A percentile compares a stretch with the other conserved stretches of the same genome.
Evolutionary conservation across 2,888 invertebrate genomes (phyloP).

Genomic region (Polymixis flavicincta): DNA sequence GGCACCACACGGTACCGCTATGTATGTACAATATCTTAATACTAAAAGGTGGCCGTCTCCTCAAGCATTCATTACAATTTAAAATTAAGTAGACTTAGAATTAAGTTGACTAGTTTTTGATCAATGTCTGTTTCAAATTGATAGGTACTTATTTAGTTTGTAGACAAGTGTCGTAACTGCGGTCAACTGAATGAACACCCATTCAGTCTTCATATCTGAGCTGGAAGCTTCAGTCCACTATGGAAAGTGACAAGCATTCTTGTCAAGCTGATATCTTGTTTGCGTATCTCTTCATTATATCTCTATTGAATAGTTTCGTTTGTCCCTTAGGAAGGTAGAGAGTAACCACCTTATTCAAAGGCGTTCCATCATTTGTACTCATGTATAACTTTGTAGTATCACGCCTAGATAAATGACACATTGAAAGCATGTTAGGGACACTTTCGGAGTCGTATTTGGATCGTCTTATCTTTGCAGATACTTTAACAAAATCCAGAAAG

Average conservation of each 20-base stretch:
- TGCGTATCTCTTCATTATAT: slow-evolving; percentile 41
- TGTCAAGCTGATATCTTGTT: slow-evolving; percentile 39
- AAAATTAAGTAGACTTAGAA: background rate
- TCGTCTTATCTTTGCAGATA: background rate
- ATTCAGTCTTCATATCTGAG: slow-evolving; percentile 29
- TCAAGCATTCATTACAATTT: background rate
- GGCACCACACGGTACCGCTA: no score
- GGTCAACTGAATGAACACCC: slow-evolving; percentile 19
- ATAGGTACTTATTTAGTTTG: background rate
- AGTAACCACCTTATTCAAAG: slow-evolving; percentile 18
- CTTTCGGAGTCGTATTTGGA: no score
- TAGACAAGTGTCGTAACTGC: background rate
- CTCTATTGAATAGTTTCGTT: slow-evolving; percentile 40
- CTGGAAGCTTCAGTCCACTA: slow-evolving; percentile 7
- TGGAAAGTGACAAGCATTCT: slow-evolving; percentile 41
- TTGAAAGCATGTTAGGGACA: background rate
- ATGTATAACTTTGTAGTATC: background rate
- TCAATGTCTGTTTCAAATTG: background rate
- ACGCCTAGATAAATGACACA: background rate
- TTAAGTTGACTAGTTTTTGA: background rate
- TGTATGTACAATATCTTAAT: no score
- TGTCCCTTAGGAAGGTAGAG: slow-evolving; percentile 28
- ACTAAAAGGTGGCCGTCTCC: background rate
- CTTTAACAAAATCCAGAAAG: background rate
- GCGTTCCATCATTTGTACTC: slow-evolving; percentile 3